Percentiles rank a stretch among this genome's conserved stretches.
Evolutionary conservation across 1,140 invertebrate genomes (phyloP).

Genomic region (Atta cephalotes): DNA sequence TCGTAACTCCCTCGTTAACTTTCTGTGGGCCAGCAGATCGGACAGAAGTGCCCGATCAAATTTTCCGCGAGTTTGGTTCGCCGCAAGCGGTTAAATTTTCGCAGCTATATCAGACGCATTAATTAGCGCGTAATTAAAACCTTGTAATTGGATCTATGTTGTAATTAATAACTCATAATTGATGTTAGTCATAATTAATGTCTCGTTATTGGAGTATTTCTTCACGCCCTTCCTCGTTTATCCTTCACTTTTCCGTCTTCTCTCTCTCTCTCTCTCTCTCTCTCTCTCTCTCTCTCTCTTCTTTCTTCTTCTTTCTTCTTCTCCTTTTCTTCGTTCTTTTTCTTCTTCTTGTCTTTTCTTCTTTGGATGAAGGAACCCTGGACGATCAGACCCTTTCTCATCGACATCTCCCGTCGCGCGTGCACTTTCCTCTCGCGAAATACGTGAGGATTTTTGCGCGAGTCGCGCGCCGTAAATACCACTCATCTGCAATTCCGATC

Average conservation of each 20-base stretch:
- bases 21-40: constrained; percentile 5
- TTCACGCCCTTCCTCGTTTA: background rate
- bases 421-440: constrained; percentile 20
- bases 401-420: constrained; percentile 3
- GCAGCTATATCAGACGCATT: constrained; percentile 49
- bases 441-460: constrained; percentile 50
- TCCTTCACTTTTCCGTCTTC: background rate
- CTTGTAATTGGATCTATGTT: constrained; percentile 53
- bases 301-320: background rate
- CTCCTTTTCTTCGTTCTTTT: background rate
- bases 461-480: constrained; percentile 53
- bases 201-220: constrained; percentile 28
- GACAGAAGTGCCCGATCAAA: constrained; percentile 33
- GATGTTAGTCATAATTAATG: constrained; percentile 46
- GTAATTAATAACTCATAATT: constrained; percentile 60
- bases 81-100: constrained; percentile 46
- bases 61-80: constrained; percentile 44
- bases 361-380: background rate
- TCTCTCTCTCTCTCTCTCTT: no score
- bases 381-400: background rate
- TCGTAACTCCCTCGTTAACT: constrained; percentile 40
- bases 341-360: background rate
- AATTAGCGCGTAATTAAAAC: constrained; percentile 59
- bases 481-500: constrained; percentile 61
- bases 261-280: no score